Evolutionary conservation across 2,888 invertebrate species (phyloP).

Genomic region (Dryococelus australis): DNA sequence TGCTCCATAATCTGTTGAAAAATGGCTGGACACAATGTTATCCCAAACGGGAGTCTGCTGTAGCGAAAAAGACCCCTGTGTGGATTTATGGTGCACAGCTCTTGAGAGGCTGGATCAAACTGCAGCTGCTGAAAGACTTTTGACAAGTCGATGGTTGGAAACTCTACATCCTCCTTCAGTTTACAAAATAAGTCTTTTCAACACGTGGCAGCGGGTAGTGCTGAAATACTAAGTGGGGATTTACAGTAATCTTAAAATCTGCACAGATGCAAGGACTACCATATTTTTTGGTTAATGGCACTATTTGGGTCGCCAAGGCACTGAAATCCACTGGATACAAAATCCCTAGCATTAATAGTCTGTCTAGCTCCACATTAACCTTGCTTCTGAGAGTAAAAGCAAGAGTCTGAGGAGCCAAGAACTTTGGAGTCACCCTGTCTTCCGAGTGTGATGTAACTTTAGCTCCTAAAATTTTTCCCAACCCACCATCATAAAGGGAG

Average conservation of each 20-base stretch:
- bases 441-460: too few relatives aligned
- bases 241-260: conserved; percentile 37
- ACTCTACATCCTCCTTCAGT: not conserved
- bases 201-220: not conserved
- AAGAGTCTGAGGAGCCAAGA: too few relatives aligned
- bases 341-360: conserved; percentile 26
- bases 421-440: too few relatives aligned
- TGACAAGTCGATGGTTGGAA: not conserved
- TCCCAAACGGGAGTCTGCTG: conserved; percentile 24
- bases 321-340: conserved; percentile 24
- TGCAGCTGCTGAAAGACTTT: not conserved
- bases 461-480: too few relatives aligned
- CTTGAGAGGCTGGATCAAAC: not conserved
- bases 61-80: conserved; percentile 24
- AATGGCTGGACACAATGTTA: conserved; percentile 25
- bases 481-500: too few relatives aligned
- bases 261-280: conserved; percentile 34
- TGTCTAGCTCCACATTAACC: conserved; percentile 39
- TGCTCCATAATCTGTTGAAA: conserved; percentile 29
- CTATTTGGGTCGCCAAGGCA: conserved; percentile 35
- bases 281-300: conserved; percentile 26
- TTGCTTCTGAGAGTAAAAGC: not conserved
- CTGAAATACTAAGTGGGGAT: conserved; percentile 16
- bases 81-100: not conserved
- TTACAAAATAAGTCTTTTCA: not conserved